Evolutionary conservation across 2,888 invertebrate species (phyloP).

Genomic region (Rotaria sp.): DNA sequence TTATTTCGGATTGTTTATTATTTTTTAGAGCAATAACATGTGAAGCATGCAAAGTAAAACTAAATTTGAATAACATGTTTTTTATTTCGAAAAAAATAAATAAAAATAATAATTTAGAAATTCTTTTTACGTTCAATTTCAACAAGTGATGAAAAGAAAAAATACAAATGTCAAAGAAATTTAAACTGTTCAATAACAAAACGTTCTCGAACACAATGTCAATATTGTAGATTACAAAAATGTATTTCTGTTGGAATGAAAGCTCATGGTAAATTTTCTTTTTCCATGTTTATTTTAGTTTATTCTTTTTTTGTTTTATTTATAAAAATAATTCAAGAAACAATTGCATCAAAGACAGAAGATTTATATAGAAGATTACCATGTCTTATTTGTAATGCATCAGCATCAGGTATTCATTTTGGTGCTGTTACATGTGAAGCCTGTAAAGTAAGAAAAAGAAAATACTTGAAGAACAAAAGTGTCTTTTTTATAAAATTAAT

Average conservation of each 20-base stretch:
- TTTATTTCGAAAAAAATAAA: not conserved
- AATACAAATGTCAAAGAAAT: constrained; percentile 15
- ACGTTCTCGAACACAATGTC: constrained; percentile 22
- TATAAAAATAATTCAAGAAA: not conserved
- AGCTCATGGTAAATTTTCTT: not conserved
- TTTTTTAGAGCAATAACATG: not conserved
- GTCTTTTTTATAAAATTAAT: not conserved
- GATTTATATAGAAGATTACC: constrained; percentile 17
- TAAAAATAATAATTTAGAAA: not conserved
- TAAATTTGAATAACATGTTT: not conserved
- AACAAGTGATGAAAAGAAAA: constrained; percentile 8
- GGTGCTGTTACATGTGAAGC: constrained; percentile 2
- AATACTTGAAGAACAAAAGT: not conserved
- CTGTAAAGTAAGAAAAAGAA: not conserved
- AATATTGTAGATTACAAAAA: constrained; percentile 28
- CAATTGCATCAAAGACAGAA: not conserved
- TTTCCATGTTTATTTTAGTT: too few relatives aligned
- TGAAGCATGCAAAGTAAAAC: not conserved
- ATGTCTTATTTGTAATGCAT: not conserved
- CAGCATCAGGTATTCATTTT: constrained; percentile 7
- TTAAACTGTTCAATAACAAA: not conserved
- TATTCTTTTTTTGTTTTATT: not conserved
- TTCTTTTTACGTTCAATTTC: constrained; percentile 22
- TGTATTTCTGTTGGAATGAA: not conserved
- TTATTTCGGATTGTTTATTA: not conserved